These are phyloP conservation scores for Neosalanx taihuensis DNA, from an alignment of 2,797 vertebrate genomes.

Conservation along the genomic window DNA sequence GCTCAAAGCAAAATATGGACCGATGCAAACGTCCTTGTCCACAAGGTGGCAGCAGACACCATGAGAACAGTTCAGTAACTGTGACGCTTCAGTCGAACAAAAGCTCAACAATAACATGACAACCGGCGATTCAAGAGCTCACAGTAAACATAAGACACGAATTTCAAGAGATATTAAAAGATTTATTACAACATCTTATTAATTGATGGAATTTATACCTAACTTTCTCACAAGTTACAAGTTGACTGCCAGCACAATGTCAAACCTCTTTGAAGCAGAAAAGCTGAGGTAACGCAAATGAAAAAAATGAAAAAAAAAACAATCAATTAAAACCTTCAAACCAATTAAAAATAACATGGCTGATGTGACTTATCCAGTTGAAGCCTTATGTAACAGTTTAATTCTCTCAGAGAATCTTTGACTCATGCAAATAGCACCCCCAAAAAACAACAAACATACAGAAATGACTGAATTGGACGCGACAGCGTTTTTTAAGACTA, in stretches of 20 bases:
- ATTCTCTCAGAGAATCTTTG: constrained; percentile 95
- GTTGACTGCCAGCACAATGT: constrained; percentile 73
- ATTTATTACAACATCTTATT: constrained; percentile 79
- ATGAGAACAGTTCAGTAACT: constrained; percentile 25
- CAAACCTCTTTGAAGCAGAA: constrained; percentile 61
- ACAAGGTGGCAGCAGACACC: constrained; percentile 73
- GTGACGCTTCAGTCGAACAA: background rate
- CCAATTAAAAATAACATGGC: constrained; percentile 60
- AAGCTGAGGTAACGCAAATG: constrained; percentile 59
- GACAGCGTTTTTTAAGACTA: constrained; percentile 72
- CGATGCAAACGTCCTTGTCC: constrained; percentile 32
- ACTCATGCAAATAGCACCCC: constrained; percentile 94
- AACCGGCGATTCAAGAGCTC: background rate
- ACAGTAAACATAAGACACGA: background rate
- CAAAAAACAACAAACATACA: constrained; percentile 74
- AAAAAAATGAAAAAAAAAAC: constrained; percentile 31
- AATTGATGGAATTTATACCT: constrained; percentile 70
- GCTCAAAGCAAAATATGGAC: background rate
- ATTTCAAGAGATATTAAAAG: constrained; percentile 79
- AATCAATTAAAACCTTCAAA: constrained; percentile 49
- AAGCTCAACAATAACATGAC: background rate
- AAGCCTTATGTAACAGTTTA: constrained; percentile 86
- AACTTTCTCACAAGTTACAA: constrained; percentile 75
- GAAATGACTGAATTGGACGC: constrained; percentile 72
- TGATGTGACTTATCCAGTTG: constrained; percentile 61